phyloP scores from a whole-genome alignment of 2,113 vertebrate species.

The Brevimyrus niger region DNA sequence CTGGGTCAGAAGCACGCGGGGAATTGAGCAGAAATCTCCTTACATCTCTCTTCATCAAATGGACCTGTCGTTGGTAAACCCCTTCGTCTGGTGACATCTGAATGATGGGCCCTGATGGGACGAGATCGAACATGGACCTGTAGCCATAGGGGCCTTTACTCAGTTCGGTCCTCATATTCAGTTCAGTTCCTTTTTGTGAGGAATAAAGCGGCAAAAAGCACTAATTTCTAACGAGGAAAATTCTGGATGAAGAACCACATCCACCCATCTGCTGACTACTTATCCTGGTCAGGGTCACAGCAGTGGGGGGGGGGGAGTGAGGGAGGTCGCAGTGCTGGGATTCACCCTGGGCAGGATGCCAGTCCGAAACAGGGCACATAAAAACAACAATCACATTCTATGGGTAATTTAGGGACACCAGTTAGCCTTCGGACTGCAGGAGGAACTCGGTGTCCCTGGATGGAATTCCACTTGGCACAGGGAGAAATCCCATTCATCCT shows the following conservation, averaged over 20 bases:
- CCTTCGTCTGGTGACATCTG: not conserved
- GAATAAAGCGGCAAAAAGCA: not conserved
- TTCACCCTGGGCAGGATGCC: not conserved
- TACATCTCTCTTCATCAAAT: not conserved
- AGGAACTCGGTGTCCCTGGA: not conserved
- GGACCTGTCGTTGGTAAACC: not conserved
- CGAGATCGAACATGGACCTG: not conserved
- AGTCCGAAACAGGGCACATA: not conserved
- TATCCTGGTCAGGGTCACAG: not conserved
- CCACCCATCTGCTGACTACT: not conserved
- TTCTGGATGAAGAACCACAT: not conserved
- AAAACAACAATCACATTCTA: not conserved
- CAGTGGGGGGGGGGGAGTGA: not conserved
- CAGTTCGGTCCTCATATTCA: not conserved
- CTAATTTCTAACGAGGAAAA: not conserved
- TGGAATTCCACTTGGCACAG: not conserved
- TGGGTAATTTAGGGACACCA: not conserved
- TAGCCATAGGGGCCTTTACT: not conserved
- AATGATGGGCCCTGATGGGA: not conserved
- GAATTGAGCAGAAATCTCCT: not conserved
- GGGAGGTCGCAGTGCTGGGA: not conserved
- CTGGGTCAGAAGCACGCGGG: slow-evolving; percentile 3
- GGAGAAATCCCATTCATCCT: not conserved
- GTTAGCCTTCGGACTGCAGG: not conserved
- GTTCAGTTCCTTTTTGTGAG: not conserved